Base-by-base conservation (phyloP, 1,140 invertebrate genomes). In the Gryllus bimaculatus region DNA sequence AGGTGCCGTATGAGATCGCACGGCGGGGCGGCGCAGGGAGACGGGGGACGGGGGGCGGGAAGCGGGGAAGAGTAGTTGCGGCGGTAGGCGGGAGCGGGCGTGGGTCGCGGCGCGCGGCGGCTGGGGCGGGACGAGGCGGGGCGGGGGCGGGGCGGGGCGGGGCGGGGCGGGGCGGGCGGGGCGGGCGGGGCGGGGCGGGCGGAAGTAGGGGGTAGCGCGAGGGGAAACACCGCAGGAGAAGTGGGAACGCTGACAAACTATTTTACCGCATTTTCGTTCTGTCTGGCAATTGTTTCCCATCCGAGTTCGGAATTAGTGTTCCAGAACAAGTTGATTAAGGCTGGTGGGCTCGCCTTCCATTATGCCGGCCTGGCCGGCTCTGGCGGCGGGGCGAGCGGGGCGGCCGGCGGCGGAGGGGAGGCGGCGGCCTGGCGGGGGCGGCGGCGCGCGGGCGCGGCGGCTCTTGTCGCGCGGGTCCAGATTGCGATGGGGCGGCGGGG, bases 181-280 rank as follows among this genome's bases (percentile, higher is more conserved):
- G 26, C 26, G 26, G 26, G 26, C 26, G 26, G 26, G 26, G 26
- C 26, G 26, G 26, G 26, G 5, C 26, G 78, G 18, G 78, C 21
- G 78, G 77, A 15, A 12, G 78, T 8, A 79, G 21, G 48, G 18
- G 39, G 76, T 48, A 8, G 15, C 47, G 47, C n/a, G 76, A 47
- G 48, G 20, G 15, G 48, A 49, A 18, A 49, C 48, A 18, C n/a
- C 73, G 54, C 54, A 74, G 79, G 26, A 78, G 47, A 20, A 26
- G 66, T 6, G 48, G 48, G 76, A n/a, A 77, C 6, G 78, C 79
- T 79, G 79, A 79, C 79, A 79, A 79, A 79, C 79, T 79, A 75
- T 79, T 77, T 79, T 76, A 79, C 79, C 79, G 79, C 79, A 77
- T 79, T 79, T 79, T 79, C 79, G 79, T 79, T 79, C 76, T 48